Base-by-base conservation (phyloP, 2,888 invertebrate genomes). In the Pelosia muscerda region DNA sequence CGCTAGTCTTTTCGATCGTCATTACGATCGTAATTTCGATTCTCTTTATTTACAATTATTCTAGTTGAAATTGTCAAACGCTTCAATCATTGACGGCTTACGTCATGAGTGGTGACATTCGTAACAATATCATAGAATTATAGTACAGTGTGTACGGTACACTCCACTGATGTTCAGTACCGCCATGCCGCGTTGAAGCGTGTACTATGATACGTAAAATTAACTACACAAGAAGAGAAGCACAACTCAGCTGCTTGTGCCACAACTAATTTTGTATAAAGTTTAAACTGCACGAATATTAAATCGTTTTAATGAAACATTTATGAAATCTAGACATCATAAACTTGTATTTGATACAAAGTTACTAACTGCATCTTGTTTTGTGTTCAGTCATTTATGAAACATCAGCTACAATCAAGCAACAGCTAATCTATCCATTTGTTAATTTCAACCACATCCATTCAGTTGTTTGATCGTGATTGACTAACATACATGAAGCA, bases 231-330 rank as follows among this genome's bases (percentile, higher is more conserved):
- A 23, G 23, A 15, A 25, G 38, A 60, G 60, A 42, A 15, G 42
- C 42, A 25, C 68, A 49, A 54, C 42, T 42, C 42, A 19, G 15
- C 38, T 42, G 42, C 42, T 42, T 42, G 62, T 65, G 69, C 66
- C 59, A 66, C 60, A 75, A 77, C 66, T 77, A 77, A 78, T 77
- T 75, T 75, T 65, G 69, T 56, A 56, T 56, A 8, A 62, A 69
- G 68, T 68, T 42, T 19, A 42, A 65, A 56, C 66, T 60, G 57
- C 69, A 60, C 59, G 63, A 71, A 73, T 69, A 71, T 73, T 72
- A 75, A 77, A 42, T 19, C 13, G 42, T 19, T 75, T 73, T 73
- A 75, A 28, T 66, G 25, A 63, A 66, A 25, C 64, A 61, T 64
- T 70, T 64, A 64, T 64, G 60, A 69, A 54, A 54, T 22, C 23